Conservation (phyloP, 2,888 invertebrate genomes). For the Tenthredo amoena region DNA sequence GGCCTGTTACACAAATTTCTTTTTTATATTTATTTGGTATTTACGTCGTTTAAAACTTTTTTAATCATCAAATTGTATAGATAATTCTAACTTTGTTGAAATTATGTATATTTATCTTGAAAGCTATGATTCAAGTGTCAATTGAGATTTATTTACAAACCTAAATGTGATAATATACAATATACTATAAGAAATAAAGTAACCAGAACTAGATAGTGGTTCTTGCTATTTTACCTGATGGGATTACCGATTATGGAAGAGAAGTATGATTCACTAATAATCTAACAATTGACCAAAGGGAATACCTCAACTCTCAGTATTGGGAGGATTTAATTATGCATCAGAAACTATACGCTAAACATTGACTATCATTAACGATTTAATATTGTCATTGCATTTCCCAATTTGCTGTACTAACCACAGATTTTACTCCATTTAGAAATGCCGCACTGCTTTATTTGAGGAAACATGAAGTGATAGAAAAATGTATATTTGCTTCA, state of each 20-base stretch:
- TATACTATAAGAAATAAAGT: slow-evolving; percentile 10
- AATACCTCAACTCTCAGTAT: not conserved
- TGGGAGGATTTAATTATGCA: slow-evolving; percentile 25
- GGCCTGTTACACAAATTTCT: not conserved
- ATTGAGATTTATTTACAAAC: slow-evolving; percentile 2
- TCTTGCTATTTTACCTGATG: slow-evolving; percentile 8
- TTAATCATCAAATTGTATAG: not conserved
- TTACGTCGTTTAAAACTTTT: not conserved
- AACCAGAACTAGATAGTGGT: slow-evolving; percentile 16
- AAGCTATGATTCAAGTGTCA: slow-evolving; percentile 1
- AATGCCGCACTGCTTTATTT: not conserved
- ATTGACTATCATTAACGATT: slow-evolving; percentile 45
- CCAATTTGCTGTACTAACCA: slow-evolving; percentile 55
- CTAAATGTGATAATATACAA: not conserved
- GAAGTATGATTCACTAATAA: slow-evolving; percentile 24
- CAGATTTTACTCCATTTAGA: not conserved
- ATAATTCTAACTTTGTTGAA: not conserved
- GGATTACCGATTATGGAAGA: not conserved
- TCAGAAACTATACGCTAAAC: not conserved
- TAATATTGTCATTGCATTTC: slow-evolving; percentile 58
- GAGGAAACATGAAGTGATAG: not conserved
- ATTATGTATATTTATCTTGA: not conserved
- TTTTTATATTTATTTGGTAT: not conserved
- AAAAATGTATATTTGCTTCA: not conserved
- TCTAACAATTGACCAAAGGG: slow-evolving; percentile 29